Conservation (phyloP, 2,797 vertebrate genomes). For the Melanotaenia pygmaea region DNA sequence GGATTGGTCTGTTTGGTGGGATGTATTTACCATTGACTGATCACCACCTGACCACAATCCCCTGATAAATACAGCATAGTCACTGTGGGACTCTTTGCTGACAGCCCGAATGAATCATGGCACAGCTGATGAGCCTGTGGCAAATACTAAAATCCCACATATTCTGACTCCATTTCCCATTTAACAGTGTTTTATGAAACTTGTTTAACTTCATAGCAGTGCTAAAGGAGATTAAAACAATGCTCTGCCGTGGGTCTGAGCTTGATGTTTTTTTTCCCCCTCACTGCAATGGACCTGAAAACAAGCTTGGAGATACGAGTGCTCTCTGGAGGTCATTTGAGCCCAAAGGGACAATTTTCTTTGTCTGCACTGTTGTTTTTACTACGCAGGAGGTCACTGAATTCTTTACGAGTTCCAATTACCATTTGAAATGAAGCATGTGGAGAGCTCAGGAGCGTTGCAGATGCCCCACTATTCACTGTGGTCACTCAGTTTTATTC, state of each 20-base stretch:
- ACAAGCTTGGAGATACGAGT: neutral
- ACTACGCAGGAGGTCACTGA: slow-evolving; percentile 28
- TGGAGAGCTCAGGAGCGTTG: slow-evolving; percentile 12
- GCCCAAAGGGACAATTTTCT: slow-evolving; percentile 14
- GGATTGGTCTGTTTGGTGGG: neutral
- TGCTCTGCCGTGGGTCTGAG: neutral
- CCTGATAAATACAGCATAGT: slow-evolving; percentile 4
- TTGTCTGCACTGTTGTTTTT: slow-evolving; percentile 6
- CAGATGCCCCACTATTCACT: slow-evolving; percentile 8
- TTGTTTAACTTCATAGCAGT: neutral
- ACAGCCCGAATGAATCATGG: slow-evolving; percentile 12
- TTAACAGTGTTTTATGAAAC: neutral
- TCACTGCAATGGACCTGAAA: neutral
- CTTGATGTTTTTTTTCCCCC: neutral
- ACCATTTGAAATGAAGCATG: slow-evolving; percentile 48
- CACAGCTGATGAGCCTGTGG: neutral
- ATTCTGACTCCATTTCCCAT: neutral
- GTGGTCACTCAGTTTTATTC: neutral
- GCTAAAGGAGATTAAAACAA: neutral
- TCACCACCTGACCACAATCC: slow-evolving; percentile 12
- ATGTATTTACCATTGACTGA: slow-evolving; percentile 6
- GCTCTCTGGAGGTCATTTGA: slow-evolving; percentile 17
- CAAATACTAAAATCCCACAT: slow-evolving; percentile 1
- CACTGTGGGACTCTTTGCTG: slow-evolving; percentile 8
- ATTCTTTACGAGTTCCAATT: slow-evolving; percentile 41